Evolutionary conservation across 1,140 invertebrate species (phyloP), one percentile per base, ranked within the genome.

Genomic region (Bursaphelenchus mucronatus): DNA sequence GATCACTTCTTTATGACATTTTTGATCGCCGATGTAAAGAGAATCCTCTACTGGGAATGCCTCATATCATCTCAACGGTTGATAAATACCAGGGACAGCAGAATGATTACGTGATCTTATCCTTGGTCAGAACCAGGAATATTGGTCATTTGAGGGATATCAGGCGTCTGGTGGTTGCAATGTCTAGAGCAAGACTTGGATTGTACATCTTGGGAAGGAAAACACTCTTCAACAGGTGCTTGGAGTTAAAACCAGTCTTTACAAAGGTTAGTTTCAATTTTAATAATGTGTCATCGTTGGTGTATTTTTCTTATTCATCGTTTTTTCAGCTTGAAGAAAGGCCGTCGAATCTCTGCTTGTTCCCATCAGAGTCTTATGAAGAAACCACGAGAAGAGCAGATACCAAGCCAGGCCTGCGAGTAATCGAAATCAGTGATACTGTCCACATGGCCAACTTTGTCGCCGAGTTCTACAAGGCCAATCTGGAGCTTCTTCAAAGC

Each of bases 41-140:
- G 52, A 98, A 99, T 85, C 91, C 94, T 0, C 85, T 98, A n/a
- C 94, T 99, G 77, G 95, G 95, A 8, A 84, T 88, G 70, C 95
- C 96, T 0, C 88, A 91, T 73, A 97, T 97, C 86, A 90, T 87
- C 47, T 86, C 87, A 0, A 99, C 96, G 8, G 96, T 99, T 10
- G 96, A 99, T 82, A 97, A 97, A 77, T 99, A 95, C 82, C 96
- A 99, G 82, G 96, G 96, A 65, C 95, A 98, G 79, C 96, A 99
- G 82, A 99, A 99, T 83, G 95, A 99, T 83, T 96, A 93, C 76
- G 94, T 99, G 59, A 84, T 99, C 5, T 84, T 99, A 1, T 98
- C 94, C 0, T 83, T 99, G 13, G 96, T 99, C 15, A 87, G 93
- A 66, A 98, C 96, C 0, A 89, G 89, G 80, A 90, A 91, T 13